A percentile compares a stretch with the other conserved stretches of the same genome.
Evolutionary conservation across 2,113 vertebrate species (phyloP).

Genomic region (Malurus elegans): DNA sequence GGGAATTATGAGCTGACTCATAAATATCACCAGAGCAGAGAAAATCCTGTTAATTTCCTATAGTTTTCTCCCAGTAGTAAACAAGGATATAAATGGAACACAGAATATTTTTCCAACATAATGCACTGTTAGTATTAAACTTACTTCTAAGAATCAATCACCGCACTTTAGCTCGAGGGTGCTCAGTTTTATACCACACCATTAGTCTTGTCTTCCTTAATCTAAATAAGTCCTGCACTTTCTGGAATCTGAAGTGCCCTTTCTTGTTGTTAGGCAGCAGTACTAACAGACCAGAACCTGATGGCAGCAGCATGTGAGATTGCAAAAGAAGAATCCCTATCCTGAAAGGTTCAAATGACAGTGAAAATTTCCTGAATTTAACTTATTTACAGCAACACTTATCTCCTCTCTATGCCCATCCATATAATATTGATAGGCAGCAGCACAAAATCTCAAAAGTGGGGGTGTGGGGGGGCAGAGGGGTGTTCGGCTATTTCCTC

Average conservation of each 20-base stretch:
- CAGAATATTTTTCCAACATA: not conserved
- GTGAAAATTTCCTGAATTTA: not conserved
- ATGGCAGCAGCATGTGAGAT: not conserved
- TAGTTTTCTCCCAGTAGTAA: not conserved
- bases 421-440: not conserved
- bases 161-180: not conserved
- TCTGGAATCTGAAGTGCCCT: conserved; percentile 13
- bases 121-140: conserved; percentile 25
- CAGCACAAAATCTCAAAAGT: not conserved
- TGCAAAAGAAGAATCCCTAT: not conserved
- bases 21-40: not conserved
- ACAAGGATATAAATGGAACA: conserved; percentile 9
- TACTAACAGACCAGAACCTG: not conserved
- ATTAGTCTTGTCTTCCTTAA: conserved; percentile 45
- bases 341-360: not conserved
- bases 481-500: not conserved
- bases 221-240: conserved; percentile 13
- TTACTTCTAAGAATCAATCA: conserved; percentile 20
- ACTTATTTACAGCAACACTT: not conserved
- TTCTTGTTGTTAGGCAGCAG: conserved; percentile 20
- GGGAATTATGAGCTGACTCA: not conserved
- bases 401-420: not conserved
- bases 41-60: not conserved
- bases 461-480: too few relatives aligned
- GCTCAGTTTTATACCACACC: not conserved